Conservation (phyloP, 23 tunicate species). For the Trididemnum clinides region DNA sequence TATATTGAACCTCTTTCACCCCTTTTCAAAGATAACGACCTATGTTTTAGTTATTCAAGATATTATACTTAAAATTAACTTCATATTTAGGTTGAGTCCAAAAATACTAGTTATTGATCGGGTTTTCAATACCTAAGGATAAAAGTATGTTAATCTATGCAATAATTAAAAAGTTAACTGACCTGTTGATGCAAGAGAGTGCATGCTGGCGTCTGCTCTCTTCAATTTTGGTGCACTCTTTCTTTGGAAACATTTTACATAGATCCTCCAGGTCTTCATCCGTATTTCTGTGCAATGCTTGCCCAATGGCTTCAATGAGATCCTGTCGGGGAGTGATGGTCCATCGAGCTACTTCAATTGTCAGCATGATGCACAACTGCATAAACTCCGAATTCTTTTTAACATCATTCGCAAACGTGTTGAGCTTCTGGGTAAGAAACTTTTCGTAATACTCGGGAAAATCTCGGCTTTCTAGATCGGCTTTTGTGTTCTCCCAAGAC, state of each 20-base stretch:
- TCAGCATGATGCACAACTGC: not conserved
- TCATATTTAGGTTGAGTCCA: no score
- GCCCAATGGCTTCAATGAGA: not conserved
- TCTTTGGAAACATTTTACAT: slow-evolving; percentile 9
- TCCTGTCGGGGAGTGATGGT: not conserved
- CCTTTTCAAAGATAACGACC: no score
- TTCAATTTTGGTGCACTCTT: not conserved
- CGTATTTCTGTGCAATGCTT: not conserved
- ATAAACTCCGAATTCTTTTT: not conserved
- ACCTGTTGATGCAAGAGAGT: not conserved
- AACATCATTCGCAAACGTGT: not conserved
- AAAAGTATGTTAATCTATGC: no score
- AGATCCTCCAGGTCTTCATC: not conserved
- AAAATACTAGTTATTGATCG: no score
- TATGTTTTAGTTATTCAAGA: no score
- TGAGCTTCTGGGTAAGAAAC: not conserved
- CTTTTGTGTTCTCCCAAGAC: not conserved
- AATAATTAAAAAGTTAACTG: not conserved
- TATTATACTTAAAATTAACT: no score
- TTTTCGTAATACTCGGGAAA: not conserved
- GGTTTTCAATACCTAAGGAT: no score
- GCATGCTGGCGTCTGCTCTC: not conserved
- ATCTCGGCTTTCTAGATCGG: not conserved
- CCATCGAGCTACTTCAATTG: slow-evolving; percentile 2
- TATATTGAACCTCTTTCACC: no score